Conservation (phyloP, 2,888 invertebrate species). For the Spicauda simplicius region DNA sequence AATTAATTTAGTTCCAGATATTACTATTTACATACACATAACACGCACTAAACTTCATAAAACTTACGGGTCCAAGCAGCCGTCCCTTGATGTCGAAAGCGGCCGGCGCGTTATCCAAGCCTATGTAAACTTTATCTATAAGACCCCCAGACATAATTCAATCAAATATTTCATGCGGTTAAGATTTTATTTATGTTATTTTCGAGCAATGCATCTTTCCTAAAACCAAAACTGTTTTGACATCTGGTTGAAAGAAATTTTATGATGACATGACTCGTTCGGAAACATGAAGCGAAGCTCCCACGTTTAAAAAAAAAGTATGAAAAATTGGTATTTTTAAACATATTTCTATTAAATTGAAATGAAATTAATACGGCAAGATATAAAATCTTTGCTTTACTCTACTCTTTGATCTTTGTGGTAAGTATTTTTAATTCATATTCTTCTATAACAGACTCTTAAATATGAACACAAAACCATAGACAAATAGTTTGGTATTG, state of each 20-base stretch:
- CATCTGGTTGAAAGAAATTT: conserved; percentile 7
- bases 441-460: no score
- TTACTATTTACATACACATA: not conserved
- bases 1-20: not conserved
- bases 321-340: not conserved
- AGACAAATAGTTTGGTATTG: no score
- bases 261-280: not conserved
- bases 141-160: conserved; percentile 77
- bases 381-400: no score
- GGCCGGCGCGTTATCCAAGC: conserved; percentile 90
- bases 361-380: no score
- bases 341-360: no score
- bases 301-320: not conserved
- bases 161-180: conserved; percentile 42
- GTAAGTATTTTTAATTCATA: no score
- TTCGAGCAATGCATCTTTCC: conserved; percentile 63
- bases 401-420: no score
- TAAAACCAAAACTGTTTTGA: conserved; percentile 14
- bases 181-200: conserved; percentile 52
- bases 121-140: conserved; percentile 90
- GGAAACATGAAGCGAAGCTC: not conserved
- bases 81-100: conserved; percentile 90
- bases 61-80: conserved; percentile 87
- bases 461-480: no score
- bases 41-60: conserved; percentile 50